Conservation (phyloP, 2,113 vertebrate genomes). For the Ptilorrhoa leucosticta region DNA sequence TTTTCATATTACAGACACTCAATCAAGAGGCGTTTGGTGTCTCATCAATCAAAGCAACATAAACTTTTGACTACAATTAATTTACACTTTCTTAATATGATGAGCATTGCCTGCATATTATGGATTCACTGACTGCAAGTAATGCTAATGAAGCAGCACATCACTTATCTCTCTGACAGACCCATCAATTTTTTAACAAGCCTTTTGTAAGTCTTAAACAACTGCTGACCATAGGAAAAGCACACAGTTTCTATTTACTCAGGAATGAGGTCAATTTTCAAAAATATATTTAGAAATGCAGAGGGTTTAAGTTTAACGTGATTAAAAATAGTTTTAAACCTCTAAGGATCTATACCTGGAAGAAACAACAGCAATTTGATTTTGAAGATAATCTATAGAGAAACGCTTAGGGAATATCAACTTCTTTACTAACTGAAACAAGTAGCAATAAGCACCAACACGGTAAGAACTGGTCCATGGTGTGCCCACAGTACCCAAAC, state of each 20-base stretch:
- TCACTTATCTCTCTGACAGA: not conserved
- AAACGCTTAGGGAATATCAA: not conserved
- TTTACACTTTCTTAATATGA: not conserved
- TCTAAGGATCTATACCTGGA: not conserved
- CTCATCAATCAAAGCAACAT: not conserved
- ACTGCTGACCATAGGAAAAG: not conserved
- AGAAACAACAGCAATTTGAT: not conserved
- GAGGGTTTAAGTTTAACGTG: not conserved
- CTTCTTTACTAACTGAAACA: not conserved
- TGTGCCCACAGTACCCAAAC: not conserved
- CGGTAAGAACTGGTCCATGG: not conserved
- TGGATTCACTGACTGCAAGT: not conserved
- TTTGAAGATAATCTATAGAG: not conserved
- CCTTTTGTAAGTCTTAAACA: not conserved
- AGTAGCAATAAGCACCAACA: not conserved
- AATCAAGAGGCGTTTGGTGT: not conserved
- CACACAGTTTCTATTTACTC: not conserved
- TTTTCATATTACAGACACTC: not conserved
- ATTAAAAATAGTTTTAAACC: not conserved
- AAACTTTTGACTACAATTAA: not conserved
- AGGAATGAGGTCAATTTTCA: not conserved
- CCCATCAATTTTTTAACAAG: not conserved
- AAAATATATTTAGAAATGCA: not conserved
- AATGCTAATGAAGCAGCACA: not conserved
- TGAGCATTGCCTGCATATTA: not conserved